Evolutionary conservation across 2,888 invertebrate species (phyloP).

Genomic region (Gortyna flavago): DNA sequence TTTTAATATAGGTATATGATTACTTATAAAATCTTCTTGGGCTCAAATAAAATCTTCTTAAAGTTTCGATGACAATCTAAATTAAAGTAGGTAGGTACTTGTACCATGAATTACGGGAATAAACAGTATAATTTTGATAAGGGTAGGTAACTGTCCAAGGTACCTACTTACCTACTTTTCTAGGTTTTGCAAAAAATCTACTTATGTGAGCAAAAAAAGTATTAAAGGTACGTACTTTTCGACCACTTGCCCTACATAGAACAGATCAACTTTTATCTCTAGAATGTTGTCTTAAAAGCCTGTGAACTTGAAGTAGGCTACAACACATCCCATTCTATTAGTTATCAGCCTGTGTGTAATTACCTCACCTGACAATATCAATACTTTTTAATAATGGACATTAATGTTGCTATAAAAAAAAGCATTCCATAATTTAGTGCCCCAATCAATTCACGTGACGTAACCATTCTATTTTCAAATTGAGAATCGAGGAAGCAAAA

Average conservation of each 20-base stretch:
- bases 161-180: no score
- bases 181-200: background rate
- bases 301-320: background rate
- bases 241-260: background rate
- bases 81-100: no score
- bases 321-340: background rate
- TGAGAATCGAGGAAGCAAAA: constrained; percentile 44
- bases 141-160: background rate
- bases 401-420: background rate
- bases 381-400: background rate
- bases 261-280: background rate
- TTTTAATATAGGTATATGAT: background rate
- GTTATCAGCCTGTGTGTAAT: background rate
- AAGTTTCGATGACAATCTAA: background rate
- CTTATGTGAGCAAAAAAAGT: no score
- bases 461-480: constrained; percentile 45
- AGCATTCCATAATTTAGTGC: background rate
- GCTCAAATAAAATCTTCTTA: no score
- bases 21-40: background rate
- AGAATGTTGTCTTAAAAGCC: background rate
- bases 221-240: background rate
- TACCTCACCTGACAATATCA: background rate
- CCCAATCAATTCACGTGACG: constrained; percentile 38
- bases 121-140: background rate
- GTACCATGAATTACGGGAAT: background rate